Percentiles rank a stretch among this genome's conserved stretches.
Evolutionary conservation across 1,140 invertebrate species (phyloP).

Genomic region (Arctopsyche grandis): DNA sequence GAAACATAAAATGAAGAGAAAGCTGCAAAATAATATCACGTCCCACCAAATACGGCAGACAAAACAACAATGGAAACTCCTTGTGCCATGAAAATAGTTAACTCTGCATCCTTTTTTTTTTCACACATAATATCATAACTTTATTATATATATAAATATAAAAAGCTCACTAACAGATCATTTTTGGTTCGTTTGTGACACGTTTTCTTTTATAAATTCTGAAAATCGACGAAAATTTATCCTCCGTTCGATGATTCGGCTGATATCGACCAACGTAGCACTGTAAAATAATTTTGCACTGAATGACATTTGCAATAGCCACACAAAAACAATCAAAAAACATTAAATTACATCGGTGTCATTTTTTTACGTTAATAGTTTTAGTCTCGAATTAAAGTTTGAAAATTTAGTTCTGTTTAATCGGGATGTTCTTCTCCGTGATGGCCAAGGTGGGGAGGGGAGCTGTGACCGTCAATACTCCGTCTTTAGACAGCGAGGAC

Average conservation of each 20-base stretch:
- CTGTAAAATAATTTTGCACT: slow-evolving; percentile 11
- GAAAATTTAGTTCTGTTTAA: slow-evolving; percentile 60
- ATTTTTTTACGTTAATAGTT: slow-evolving; percentile 38
- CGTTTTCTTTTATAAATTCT: not conserved
- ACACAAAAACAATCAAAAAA: slow-evolving; percentile 32
- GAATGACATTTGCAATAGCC: slow-evolving; percentile 25
- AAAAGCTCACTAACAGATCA: slow-evolving; percentile 40
- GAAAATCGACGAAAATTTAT: too few relatives aligned
- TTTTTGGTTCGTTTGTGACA: slow-evolving; percentile 34
- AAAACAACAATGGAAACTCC: not conserved
- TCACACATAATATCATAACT: slow-evolving; percentile 5
- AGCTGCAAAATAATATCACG: slow-evolving; percentile 17
- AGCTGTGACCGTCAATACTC: slow-evolving; percentile 93
- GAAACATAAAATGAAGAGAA: not conserved
- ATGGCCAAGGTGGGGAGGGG: slow-evolving; percentile 80
- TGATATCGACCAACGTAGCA: not conserved
- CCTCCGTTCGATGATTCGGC: slow-evolving; percentile 13
- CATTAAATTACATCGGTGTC: slow-evolving; percentile 39
- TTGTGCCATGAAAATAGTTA: too few relatives aligned
- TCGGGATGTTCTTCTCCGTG: slow-evolving; percentile 66
- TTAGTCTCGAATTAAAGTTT: slow-evolving; percentile 28
- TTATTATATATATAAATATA: slow-evolving; percentile 34
- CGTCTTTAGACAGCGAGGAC: slow-evolving; percentile 90
- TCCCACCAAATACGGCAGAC: not conserved
- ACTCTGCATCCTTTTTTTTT: not conserved